These are phyloP conservation scores for Thysanoteuthis rhombus DNA, from an alignment of 2,888 invertebrate species.

Conservation along the genomic window DNA sequence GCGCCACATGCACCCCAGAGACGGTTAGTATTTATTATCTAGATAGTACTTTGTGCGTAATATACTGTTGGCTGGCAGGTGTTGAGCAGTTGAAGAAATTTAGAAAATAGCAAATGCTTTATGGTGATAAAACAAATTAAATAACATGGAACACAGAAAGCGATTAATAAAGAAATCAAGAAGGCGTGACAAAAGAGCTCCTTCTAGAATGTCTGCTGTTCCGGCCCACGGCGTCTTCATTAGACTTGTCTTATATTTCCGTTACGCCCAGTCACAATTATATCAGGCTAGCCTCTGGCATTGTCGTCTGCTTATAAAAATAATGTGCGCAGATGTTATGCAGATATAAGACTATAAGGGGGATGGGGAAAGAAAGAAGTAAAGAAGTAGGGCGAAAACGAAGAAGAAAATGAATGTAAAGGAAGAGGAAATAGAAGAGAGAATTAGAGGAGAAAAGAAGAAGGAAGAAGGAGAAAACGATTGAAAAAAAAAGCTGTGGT, in stretches of 20 bases:
- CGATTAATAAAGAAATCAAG: background rate
- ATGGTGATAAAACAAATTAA: background rate
- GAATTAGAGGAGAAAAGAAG: no score
- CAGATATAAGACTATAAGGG: background rate
- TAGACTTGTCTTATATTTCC: background rate
- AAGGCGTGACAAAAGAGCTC: background rate
- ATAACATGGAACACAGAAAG: background rate
- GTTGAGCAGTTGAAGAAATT: background rate
- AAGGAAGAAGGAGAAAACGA: no score
- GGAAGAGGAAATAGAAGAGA: no score
- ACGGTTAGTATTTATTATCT: no score
- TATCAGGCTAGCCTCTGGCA: background rate
- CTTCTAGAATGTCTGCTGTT: background rate
- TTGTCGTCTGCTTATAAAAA: background rate
- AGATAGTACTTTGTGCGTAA: background rate
- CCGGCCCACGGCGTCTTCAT: background rate
- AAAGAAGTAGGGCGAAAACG: no score
- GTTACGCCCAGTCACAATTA: background rate
- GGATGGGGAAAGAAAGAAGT: background rate
- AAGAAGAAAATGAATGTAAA: no score
- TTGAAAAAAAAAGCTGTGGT: no score
- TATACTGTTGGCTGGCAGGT: background rate
- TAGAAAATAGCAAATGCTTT: background rate
- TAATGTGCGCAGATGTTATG: background rate
- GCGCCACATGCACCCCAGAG: no score